phyloP scores from a whole-genome alignment of 2,113 vertebrate genomes.

The Megaleporinus macrocephalus region DNA sequence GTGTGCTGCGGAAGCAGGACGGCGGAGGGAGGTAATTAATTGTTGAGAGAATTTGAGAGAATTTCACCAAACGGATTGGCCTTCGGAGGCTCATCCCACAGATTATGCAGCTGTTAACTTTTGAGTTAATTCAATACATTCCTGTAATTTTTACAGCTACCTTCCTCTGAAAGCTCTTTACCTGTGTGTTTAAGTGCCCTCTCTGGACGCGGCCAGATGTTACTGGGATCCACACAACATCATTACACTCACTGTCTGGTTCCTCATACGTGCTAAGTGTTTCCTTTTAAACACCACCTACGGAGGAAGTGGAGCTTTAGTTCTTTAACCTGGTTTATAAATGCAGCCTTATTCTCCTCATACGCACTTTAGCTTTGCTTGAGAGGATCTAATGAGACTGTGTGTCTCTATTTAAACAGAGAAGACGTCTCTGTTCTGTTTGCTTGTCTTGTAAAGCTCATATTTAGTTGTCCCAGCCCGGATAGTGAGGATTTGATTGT shows the following conservation, averaged over 20 bases:
- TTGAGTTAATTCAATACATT: constrained; percentile 77
- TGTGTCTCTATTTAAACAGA: too few relatives aligned
- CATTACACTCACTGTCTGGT: neutral
- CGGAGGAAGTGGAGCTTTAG: neutral
- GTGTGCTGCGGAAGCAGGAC: constrained; percentile 70
- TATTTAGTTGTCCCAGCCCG: too few relatives aligned
- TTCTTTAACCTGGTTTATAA: neutral
- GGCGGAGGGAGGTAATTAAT: constrained; percentile 81
- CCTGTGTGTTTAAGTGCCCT: constrained; percentile 64
- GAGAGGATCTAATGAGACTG: too few relatives aligned
- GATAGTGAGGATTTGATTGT: too few relatives aligned
- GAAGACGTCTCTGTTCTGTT: too few relatives aligned
- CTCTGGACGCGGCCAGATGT: constrained; percentile 72
- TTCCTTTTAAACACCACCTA: neutral
- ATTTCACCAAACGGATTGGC: constrained; percentile 75
- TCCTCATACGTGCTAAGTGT: neutral
- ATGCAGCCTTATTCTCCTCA: neutral
- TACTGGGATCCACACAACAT: constrained; percentile 45
- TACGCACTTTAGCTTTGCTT: too few relatives aligned
- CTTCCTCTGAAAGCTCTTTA: constrained; percentile 46
- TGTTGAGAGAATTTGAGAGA: constrained; percentile 71
- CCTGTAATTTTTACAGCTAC: constrained; percentile 61
- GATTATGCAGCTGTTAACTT: constrained; percentile 82
- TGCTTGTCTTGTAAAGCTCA: too few relatives aligned
- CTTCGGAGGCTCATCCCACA: constrained; percentile 78